Base-by-base conservation (phyloP, 2,888 invertebrate species). In the Brachypterus glaber region DNA sequence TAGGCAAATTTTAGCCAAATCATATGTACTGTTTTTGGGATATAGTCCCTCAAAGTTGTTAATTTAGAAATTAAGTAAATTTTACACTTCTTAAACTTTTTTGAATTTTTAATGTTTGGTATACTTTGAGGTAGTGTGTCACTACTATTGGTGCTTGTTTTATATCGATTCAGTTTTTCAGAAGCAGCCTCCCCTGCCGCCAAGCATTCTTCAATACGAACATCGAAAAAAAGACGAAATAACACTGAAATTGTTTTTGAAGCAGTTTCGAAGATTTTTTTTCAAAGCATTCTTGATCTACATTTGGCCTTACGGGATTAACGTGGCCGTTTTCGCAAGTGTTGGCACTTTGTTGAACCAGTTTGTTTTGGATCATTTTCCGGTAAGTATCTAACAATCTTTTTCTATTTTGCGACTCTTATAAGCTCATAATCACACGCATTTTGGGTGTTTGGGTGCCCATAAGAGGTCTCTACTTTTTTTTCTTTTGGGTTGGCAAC, bases 281-380 rank as follows among this genome's bases (percentile, higher is more conserved):
- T 75, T 73, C 64, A 66, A 72, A 17, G 82, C 84, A 57, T 93
- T 90, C 61, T 66, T 86, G 17, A 66, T 90, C 21, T 74, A 92
- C 17, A 72, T 86, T 33, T 57, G 87, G 34, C 87, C 90, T 3
- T 93, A 92, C 58, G 91, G 92, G 1, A 77, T 93, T 55, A 96
- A 93, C 67, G 88, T 92, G n/a, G 95, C 93, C 1, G 85, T 86
- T 3, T 96, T 92, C 66, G 93, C 95, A 60, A 93, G 92, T 17
- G 84, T 96, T 49, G 91, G 92, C 2, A 96, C 96, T 0, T 74
- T 93, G 27, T 76, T 96, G 34, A 92, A 90, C 63, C 82, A 84
- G 65, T 80, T 93, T 54, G 76, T 96, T 16, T 68, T 88, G 14
- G 66, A 70, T 41, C 81, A 90, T 63, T 92, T 85, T 66, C 79